Conservation (phyloP, 1,140 invertebrate genomes). For the Drosophila ambigua region DNA sequence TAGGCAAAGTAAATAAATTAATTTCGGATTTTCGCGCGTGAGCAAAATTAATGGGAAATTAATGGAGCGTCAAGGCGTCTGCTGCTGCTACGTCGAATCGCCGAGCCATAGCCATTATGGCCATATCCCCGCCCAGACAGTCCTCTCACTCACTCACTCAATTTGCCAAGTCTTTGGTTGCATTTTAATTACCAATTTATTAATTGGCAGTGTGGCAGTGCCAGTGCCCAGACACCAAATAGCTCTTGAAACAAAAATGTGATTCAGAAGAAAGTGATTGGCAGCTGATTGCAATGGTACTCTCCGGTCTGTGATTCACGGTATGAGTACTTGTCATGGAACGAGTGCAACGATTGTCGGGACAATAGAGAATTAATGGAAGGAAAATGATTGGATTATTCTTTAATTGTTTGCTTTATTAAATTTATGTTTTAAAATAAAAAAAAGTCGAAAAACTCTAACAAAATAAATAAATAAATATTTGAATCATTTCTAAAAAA, state of each 20-base stretch:
- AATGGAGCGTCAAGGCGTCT: constrained; percentile 76
- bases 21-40: constrained; percentile 75
- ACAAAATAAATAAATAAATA: too few relatives aligned
- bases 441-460: too few relatives aligned
- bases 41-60: constrained; percentile 79
- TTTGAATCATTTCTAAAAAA: neutral
- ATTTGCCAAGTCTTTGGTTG: constrained; percentile 53
- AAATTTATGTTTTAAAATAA: too few relatives aligned
- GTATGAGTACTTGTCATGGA: neutral
- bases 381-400: too few relatives aligned
- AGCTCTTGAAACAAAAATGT: constrained; percentile 6
- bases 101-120: constrained; percentile 47
- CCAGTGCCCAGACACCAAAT: constrained; percentile 4
- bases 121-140: constrained; percentile 15
- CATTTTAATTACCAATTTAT: constrained; percentile 76
- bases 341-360: too few relatives aligned
- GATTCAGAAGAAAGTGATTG: constrained; percentile 21
- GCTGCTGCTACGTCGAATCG: constrained; percentile 18
- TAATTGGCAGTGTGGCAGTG: constrained; percentile 51
- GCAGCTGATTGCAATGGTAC: neutral
- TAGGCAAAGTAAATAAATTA: constrained; percentile 78
- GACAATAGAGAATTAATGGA: neutral
- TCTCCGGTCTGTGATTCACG: constrained; percentile 9
- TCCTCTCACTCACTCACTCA: constrained; percentile 24
- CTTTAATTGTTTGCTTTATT: too few relatives aligned